These are phyloP conservation scores for Mirounga angustirostris DNA, from an alignment of 2,113 vertebrate genomes.

Conservation along the genomic window DNA sequence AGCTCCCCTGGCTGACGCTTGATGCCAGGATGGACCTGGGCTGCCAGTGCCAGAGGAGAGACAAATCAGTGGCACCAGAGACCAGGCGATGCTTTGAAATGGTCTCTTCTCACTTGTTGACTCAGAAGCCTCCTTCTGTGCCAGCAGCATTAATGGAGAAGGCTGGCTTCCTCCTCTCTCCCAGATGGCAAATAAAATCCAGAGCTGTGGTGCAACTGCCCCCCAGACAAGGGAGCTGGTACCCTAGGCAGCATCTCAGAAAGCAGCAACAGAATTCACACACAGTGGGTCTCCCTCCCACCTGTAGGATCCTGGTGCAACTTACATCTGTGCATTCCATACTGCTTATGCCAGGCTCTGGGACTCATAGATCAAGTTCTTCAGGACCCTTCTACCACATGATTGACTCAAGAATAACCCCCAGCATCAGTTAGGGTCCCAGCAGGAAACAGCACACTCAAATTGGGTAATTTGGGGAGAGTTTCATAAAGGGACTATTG, in stretches of 20 bases:
- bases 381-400: not conserved
- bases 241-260: constrained; percentile 27
- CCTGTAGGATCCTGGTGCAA: not conserved
- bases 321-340: not conserved
- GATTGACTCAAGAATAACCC: constrained; percentile 8
- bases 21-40: constrained; percentile 10
- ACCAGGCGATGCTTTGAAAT: not conserved
- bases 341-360: not conserved
- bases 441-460: constrained; percentile 1
- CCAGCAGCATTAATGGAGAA: constrained; percentile 42
- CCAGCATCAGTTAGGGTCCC: not conserved
- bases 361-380: not conserved
- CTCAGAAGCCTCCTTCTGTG: constrained; percentile 57
- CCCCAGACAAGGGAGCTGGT: not conserved
- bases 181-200: constrained; percentile 30
- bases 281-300: not conserved
- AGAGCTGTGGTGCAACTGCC: not conserved
- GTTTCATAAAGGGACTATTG: constrained; percentile 54
- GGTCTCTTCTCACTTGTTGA: constrained; percentile 45
- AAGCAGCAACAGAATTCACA: constrained; percentile 4
- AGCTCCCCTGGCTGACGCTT: not conserved
- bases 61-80: not conserved
- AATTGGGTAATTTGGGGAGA: not conserved
- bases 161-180: not conserved
- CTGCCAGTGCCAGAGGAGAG: not conserved